Percentiles rank a stretch among this genome's conserved stretches.
Evolutionary conservation across 2,888 invertebrate genomes (phyloP).

Genomic region (Tenthredo notha): DNA sequence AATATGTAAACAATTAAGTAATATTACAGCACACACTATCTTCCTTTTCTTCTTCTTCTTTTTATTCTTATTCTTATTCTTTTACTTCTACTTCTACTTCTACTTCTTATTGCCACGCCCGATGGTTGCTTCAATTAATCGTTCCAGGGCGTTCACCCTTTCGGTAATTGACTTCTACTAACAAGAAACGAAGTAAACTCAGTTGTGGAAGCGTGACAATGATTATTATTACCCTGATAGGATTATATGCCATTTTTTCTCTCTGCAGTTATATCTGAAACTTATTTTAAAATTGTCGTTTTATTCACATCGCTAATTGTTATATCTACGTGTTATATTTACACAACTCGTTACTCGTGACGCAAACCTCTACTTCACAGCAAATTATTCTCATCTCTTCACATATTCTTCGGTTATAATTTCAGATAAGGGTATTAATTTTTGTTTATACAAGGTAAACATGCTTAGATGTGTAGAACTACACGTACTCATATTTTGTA

Average conservation of each 20-base stretch:
- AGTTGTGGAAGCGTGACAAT: constrained; percentile 7
- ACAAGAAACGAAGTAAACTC: neutral
- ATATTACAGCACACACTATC: constrained; percentile 52
- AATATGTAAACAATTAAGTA: constrained; percentile 59
- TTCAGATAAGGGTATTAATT: neutral
- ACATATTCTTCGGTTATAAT: neutral
- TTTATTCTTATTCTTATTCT: neutral
- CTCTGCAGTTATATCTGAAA: neutral
- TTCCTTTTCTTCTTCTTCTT: neutral
- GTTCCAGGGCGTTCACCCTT: constrained; percentile 61
- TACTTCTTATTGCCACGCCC: constrained; percentile 50
- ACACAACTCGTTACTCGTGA: neutral
- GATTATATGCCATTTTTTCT: neutral
- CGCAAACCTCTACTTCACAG: neutral
- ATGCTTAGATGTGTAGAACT: neutral
- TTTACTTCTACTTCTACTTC: no score
- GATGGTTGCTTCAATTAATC: constrained; percentile 60
- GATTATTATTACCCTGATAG: neutral
- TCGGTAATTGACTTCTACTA: neutral
- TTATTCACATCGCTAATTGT: neutral
- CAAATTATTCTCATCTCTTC: neutral
- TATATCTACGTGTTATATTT: neutral
- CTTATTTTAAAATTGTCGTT: neutral
- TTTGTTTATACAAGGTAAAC: neutral
- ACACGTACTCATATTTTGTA: neutral